These are phyloP conservation scores for Dendrophyllia cribrosa DNA, from an alignment of 64 coral and sea anemone genomes.

Conservation along the genomic window DNA sequence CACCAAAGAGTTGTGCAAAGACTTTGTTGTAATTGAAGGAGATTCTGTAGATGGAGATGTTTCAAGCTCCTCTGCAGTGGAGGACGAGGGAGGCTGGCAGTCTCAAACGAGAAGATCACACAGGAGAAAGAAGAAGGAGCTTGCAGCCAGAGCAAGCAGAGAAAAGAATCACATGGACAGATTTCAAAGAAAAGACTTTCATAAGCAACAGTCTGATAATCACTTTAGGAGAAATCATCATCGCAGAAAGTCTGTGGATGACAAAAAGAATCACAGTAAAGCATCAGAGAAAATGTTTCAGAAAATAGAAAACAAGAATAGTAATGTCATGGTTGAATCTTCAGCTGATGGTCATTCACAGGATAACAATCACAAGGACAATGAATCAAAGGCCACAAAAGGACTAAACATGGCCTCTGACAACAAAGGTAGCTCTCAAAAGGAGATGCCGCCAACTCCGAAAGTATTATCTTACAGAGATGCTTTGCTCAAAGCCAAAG, in stretches of 20 bases:
- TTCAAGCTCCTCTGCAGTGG: slow-evolving; percentile 71
- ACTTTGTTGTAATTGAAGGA: slow-evolving; percentile 36
- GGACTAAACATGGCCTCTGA: neutral
- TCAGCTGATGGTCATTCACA: neutral
- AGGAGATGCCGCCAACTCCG: neutral
- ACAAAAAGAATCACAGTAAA: slow-evolving; percentile 17
- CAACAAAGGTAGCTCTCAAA: slow-evolving; percentile 2
- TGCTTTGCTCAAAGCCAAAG: slow-evolving; percentile 77
- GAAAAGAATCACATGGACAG: slow-evolving; percentile 41
- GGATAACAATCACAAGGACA: neutral
- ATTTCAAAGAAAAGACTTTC: slow-evolving; percentile 41
- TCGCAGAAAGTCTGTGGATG: neutral
- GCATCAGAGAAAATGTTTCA: slow-evolving; percentile 1
- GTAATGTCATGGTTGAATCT: neutral
- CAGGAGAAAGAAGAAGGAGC: slow-evolving; percentile 84
- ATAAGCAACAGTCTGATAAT: slow-evolving; percentile 46
- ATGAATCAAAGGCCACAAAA: neutral
- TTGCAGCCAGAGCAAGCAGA: slow-evolving; percentile 18
- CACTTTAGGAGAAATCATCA: slow-evolving; percentile 52
- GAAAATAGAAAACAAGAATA: slow-evolving; percentile 1
- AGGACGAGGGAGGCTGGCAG: slow-evolving; percentile 87
- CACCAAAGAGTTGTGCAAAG: slow-evolving; percentile 25
- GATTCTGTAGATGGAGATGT: slow-evolving; percentile 65
- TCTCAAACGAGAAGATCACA: slow-evolving; percentile 74
- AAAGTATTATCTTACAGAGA: slow-evolving; percentile 82